phyloP scores from a whole-genome alignment of 2,797 vertebrate genomes.

The Aselliscus stoliczkanus region DNA sequence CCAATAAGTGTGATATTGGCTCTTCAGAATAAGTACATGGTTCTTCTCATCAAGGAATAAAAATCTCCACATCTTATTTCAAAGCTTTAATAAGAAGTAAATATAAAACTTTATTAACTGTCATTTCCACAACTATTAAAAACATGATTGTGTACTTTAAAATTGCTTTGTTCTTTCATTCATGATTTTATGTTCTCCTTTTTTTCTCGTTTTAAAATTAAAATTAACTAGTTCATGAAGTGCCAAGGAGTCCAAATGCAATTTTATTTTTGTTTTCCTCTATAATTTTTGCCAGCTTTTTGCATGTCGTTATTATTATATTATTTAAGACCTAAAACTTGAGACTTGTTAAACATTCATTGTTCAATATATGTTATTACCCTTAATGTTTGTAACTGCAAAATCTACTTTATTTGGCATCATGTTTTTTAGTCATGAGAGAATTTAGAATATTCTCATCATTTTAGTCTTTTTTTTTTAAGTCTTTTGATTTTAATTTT shows the following conservation, averaged over 20 bases:
- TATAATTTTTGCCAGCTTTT: slow-evolving; percentile 16
- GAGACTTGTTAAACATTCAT: background rate
- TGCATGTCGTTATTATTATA: background rate
- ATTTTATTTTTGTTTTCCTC: background rate
- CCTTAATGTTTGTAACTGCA: background rate
- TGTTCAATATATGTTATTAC: background rate
- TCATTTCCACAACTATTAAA: background rate
- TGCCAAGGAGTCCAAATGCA: background rate
- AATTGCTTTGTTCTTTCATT: background rate
- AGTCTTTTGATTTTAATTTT: slow-evolving; percentile 5
- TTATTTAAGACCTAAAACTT: background rate
- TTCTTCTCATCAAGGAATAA: background rate
- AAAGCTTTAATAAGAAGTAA: background rate
- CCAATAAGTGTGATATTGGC: background rate
- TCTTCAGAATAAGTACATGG: background rate
- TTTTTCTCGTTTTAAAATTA: slow-evolving; percentile 26
- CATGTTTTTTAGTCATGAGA: background rate
- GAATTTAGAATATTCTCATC: background rate
- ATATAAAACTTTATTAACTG: background rate
- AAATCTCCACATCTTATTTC: background rate
- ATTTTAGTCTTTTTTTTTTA: background rate
- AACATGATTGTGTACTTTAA: background rate
- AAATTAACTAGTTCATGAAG: background rate
- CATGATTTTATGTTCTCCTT: background rate
- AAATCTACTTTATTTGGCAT: background rate